Evolutionary conservation across 2,113 vertebrate species (phyloP).

Genomic region (Sminthopsis crassicaudata): DNA sequence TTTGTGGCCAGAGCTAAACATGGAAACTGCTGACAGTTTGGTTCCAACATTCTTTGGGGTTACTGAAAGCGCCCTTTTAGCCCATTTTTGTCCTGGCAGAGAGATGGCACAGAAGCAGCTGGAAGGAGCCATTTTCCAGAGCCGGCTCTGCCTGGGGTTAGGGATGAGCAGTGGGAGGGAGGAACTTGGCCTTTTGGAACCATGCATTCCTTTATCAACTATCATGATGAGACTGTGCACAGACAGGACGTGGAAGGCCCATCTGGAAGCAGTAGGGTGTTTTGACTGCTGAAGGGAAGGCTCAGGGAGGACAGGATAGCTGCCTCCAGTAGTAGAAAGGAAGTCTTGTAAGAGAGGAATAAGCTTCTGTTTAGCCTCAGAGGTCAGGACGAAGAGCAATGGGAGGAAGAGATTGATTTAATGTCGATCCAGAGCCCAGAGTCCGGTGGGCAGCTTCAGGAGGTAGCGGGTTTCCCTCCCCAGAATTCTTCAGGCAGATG

Average conservation of each 20-base stretch:
- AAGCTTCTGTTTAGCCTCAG: background rate
- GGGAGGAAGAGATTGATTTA: too few species aligned
- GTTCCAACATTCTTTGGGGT: background rate
- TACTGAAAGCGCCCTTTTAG: background rate
- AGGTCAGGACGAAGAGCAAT: background rate
- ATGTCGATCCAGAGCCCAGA: too few species aligned
- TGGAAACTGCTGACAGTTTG: background rate
- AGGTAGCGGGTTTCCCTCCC: background rate
- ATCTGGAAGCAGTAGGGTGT: background rate
- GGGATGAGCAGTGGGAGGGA: background rate
- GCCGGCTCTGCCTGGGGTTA: background rate
- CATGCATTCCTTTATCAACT: background rate
- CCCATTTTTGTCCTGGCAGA: background rate
- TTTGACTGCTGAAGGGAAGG: background rate
- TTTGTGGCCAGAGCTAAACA: background rate
- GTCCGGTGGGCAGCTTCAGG: background rate
- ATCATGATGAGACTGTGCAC: background rate
- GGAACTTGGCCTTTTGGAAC: background rate
- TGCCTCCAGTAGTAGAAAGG: background rate
- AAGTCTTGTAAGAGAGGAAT: background rate
- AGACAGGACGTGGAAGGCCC: background rate
- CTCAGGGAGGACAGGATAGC: background rate
- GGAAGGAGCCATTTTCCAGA: background rate
- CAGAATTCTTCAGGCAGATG: background rate
- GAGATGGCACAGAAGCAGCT: background rate